Base-by-base conservation (phyloP, 2,797 vertebrate genomes). In the Mormyrus proboscirostris region DNA sequence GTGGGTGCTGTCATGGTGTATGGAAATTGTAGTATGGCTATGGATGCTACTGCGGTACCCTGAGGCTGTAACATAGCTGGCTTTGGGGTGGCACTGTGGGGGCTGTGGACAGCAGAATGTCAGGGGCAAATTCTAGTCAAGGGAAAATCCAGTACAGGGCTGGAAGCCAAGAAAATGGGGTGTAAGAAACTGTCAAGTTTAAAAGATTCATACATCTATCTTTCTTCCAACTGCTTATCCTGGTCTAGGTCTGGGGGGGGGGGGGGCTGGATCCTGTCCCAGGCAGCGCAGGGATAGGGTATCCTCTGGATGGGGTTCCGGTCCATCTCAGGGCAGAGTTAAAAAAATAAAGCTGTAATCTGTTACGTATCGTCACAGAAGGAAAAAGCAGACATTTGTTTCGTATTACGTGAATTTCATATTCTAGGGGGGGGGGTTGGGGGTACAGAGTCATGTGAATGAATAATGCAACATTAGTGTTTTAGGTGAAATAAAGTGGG, bases 381-480 rank as follows among this genome's bases (percentile, higher is more conserved):
- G 69, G 29, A 5, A 76, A 76, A 33, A 12, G 49, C 44, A 85
- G 88, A 57, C 49, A 76, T 25, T 47, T 86, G 47, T 76, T 89
- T 62, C 22, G 16, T 86, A 50, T 86, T 22, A 19, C 49, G 41
- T 53, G 22, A 41, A 55, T 49, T 89, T 69, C 49, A 84, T 84
- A 84, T 25, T 86, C 25, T 22, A 41, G 55, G 55, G 57, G 22
- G 7, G 49, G 84, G 84, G 12, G 47, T 25, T 29, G 50, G 25
- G 22, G 22, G 12, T 4, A 16, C 22, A 86, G 29, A 33, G 49
- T 41, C 38, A 29, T 84, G 25, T 41, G 53, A 53, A 59, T 57
- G 53, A 87, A 87, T 85, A 85, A 85, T 85, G 49, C 47, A 85
- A n/a, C 44, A 85, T 85, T 51, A 51, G 82, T 87, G 53, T 87